These are phyloP conservation scores for Porites lutea DNA, from an alignment of 64 coral and sea anemone genomes.

Conservation along the genomic window DNA sequence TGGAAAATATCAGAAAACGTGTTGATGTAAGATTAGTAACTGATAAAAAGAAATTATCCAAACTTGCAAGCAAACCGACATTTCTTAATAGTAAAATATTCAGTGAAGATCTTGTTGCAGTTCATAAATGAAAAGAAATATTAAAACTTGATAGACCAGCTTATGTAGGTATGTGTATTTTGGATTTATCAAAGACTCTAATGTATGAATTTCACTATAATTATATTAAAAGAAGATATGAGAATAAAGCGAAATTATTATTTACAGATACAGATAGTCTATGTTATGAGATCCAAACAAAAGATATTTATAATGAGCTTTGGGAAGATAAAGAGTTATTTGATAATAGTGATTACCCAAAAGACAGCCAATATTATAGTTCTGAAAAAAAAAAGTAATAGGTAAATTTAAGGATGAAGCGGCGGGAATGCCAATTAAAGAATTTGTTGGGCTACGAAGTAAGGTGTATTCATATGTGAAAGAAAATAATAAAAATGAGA, in stretches of 20 bases:
- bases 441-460: conserved; percentile 29
- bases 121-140: conserved; percentile 13
- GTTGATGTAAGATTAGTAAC: conserved; percentile 19
- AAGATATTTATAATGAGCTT: not conserved
- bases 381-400: conserved; percentile 31
- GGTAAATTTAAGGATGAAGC: conserved; percentile 53
- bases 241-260: conserved; percentile 32
- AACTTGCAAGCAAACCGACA: not conserved
- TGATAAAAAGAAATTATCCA: conserved; percentile 17
- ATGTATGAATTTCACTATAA: conserved; percentile 39
- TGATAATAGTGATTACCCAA: not conserved
- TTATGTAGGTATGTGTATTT: conserved; percentile 23
- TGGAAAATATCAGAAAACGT: conserved; percentile 7
- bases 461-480: conserved; percentile 45
- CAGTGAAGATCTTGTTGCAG: not conserved
- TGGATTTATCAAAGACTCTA: no score
- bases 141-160: not conserved
- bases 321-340: not conserved
- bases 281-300: conserved; percentile 1
- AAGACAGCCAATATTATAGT: not conserved
- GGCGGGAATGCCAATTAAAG: not conserved
- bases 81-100: conserved; percentile 11
- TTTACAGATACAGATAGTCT: conserved; percentile 10
- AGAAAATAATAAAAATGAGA: conserved; percentile 17
- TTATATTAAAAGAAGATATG: no score